A percentile compares a stretch with the other conserved stretches of the same genome.
phyloP scores from a whole-genome alignment of 2,113 vertebrate genomes.

The Callocephalon fimbriatum region DNA sequence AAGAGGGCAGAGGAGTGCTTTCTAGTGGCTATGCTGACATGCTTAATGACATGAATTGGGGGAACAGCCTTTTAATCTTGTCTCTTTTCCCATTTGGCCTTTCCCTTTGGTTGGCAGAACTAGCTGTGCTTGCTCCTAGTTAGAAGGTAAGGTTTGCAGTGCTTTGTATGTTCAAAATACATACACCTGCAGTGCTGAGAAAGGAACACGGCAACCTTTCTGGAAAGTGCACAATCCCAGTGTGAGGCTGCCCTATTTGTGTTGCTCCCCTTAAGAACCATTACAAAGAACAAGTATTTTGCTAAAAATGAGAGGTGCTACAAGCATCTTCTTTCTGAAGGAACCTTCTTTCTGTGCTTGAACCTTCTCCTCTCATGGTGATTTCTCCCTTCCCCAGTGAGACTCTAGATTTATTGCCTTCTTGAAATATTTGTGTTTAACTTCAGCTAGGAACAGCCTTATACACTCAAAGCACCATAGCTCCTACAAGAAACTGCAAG shows the following conservation, averaged over 20 bases:
- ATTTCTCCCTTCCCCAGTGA: neutral
- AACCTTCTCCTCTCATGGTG: neutral
- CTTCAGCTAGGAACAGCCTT: neutral
- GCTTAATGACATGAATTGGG: neutral
- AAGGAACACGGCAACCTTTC: neutral
- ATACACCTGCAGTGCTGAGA: neutral
- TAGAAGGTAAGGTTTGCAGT: neutral
- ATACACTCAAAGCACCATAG: neutral
- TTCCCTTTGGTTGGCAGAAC: neutral
- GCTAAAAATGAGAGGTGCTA: neutral
- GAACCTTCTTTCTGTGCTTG: neutral
- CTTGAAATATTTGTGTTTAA: neutral
- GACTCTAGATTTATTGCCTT: neutral
- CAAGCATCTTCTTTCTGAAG: neutral
- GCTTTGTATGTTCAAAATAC: neutral
- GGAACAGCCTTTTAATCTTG: neutral
- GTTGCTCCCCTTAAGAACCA: neutral
- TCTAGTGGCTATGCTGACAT: neutral
- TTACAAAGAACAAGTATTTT: neutral
- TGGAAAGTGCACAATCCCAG: neutral
- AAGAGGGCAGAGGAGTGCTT: neutral
- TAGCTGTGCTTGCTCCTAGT: neutral
- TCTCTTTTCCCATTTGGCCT: neutral
- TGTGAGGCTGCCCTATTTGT: neutral
- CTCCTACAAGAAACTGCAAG: neutral